Evolutionary conservation across 2,113 vertebrate genomes (phyloP).

Genomic region (Malaclemys terrapin): DNA sequence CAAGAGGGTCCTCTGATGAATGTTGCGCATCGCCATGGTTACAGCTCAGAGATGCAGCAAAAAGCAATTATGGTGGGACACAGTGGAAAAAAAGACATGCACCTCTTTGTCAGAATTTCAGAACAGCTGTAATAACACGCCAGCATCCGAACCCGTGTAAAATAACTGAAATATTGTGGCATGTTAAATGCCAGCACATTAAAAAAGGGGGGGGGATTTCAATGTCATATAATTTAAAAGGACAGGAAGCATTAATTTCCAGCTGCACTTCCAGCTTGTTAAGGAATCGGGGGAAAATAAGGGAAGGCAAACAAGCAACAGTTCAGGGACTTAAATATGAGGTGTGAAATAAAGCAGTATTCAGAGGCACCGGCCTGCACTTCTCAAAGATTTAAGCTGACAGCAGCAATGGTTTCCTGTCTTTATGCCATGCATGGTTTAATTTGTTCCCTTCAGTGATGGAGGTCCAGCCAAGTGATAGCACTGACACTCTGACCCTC

Average conservation of each 20-base stretch:
- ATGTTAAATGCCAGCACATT: constrained; percentile 83
- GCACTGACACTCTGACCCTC: constrained; percentile 52
- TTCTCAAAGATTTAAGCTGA: constrained; percentile 74
- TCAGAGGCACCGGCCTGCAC: constrained; percentile 51
- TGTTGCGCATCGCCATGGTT: constrained; percentile 88
- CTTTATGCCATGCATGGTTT: constrained; percentile 45
- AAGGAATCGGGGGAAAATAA: constrained; percentile 67
- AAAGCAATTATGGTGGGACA: constrained; percentile 89
- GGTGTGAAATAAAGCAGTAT: constrained; percentile 72
- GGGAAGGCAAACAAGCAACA: constrained; percentile 66
- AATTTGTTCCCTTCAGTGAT: constrained; percentile 47
- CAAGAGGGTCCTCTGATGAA: constrained; percentile 87
- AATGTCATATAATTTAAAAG: constrained; percentile 85
- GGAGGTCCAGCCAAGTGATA: constrained; percentile 52
- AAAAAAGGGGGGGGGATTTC: constrained; percentile 76
- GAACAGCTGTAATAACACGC: constrained; percentile 91
- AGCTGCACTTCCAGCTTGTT: constrained; percentile 80
- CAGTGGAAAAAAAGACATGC: constrained; percentile 77
- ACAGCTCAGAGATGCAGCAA: constrained; percentile 87
- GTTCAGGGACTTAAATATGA: constrained; percentile 63
- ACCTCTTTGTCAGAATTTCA: constrained; percentile 89
- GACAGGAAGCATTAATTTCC: constrained; percentile 87
- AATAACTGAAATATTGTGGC: constrained; percentile 87
- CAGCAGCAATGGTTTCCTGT: constrained; percentile 72
- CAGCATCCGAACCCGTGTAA: constrained; percentile 82